phyloP scores from a whole-genome alignment of 1,140 invertebrate species.

The Hesperophylax magnus region DNA sequence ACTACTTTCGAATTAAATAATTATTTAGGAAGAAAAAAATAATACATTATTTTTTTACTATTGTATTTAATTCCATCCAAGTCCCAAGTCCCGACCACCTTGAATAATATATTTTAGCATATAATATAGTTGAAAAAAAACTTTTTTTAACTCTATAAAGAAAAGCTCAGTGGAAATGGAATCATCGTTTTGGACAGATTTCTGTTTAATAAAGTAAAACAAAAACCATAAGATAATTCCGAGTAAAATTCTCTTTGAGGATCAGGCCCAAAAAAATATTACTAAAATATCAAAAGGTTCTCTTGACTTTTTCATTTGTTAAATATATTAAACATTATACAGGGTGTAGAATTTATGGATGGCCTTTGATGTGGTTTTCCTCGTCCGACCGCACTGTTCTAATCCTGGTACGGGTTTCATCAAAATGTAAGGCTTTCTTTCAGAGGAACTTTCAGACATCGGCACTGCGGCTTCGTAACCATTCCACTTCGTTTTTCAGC shows the following conservation, averaged over 20 bases:
- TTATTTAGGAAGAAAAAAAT: too few species aligned
- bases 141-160: too few species aligned
- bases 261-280: neutral
- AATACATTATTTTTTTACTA: too few species aligned
- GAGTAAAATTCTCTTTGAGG: conserved; percentile 7
- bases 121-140: too few species aligned
- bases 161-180: too few species aligned
- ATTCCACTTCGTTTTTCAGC: neutral
- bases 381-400: neutral
- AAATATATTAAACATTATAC: conserved; percentile 13
- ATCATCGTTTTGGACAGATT: neutral
- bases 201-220: neutral
- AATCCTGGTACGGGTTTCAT: conserved; percentile 24
- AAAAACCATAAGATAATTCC: neutral
- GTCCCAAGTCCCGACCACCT: too few species aligned
- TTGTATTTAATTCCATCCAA: too few species aligned
- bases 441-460: neutral
- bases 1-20: too few species aligned
- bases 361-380: conserved; percentile 20
- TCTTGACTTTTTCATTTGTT: conserved; percentile 21
- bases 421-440: conserved; percentile 20
- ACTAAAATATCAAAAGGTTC: conserved; percentile 14
- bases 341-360: conserved; percentile 8
- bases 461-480: neutral
- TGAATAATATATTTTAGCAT: too few species aligned